These are phyloP conservation scores for Gymnogyps californianus DNA, from an alignment of 2,113 vertebrate genomes.

Conservation along the genomic window DNA sequence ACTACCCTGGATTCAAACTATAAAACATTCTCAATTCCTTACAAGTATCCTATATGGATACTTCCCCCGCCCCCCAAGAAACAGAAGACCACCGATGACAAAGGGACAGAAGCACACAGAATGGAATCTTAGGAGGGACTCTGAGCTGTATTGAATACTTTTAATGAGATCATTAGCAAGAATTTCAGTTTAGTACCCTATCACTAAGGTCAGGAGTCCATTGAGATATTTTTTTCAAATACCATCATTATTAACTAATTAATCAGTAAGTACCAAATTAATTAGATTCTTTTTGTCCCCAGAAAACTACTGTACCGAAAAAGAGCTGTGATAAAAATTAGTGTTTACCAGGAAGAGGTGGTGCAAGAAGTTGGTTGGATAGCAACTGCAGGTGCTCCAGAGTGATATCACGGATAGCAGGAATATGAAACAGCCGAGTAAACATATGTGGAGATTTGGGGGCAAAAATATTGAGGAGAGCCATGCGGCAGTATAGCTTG, in stretches of 20 bases:
- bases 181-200: not conserved
- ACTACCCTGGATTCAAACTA: not conserved
- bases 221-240: not conserved
- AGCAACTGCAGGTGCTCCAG: slow-evolving; percentile 95
- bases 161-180: not conserved
- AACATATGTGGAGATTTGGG: slow-evolving; percentile 94
- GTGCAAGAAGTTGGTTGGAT: slow-evolving; percentile 94
- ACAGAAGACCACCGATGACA: not conserved
- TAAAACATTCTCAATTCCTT: not conserved
- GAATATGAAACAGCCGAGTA: slow-evolving; percentile 95
- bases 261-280: not conserved
- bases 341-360: slow-evolving; percentile 88
- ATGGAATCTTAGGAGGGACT: not conserved
- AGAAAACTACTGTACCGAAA: not conserved
- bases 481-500: slow-evolving; percentile 93
- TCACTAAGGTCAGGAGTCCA: not conserved
- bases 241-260: not conserved
- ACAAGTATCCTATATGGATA: not conserved
- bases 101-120: not conserved
- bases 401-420: slow-evolving; percentile 93
- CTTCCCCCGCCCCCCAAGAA: not conserved
- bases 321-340: not conserved
- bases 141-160: not conserved
- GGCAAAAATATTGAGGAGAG: slow-evolving; percentile 95
- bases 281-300: no score